phyloP scores from a whole-genome alignment of 2,888 invertebrate species.

The Morinoia aosen region DNA sequence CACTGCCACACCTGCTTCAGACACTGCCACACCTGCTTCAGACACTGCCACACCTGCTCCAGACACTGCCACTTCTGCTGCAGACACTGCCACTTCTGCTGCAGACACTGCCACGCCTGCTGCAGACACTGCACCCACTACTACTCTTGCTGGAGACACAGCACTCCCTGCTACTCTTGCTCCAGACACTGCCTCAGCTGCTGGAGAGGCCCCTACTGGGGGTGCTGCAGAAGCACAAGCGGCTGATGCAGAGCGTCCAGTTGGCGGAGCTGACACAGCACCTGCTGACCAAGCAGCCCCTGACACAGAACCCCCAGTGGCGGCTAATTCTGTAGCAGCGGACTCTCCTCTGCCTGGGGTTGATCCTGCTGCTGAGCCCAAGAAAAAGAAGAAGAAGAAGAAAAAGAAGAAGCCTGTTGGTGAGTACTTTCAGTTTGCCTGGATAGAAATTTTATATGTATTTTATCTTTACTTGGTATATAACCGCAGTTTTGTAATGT shows the following conservation, averaged over 20 bases:
- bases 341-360: background rate
- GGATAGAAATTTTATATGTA: background rate
- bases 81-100: background rate
- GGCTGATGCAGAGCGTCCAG: background rate
- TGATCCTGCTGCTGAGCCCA: background rate
- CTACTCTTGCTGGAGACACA: background rate
- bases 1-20: background rate
- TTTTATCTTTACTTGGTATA: background rate
- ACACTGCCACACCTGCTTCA: background rate
- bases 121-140: background rate
- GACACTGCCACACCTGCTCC: background rate
- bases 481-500: background rate
- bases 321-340: background rate
- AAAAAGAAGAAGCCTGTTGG: constrained; percentile 32
- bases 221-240: background rate
- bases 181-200: background rate
- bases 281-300: background rate
- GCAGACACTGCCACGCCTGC: too few species aligned
- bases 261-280: background rate
- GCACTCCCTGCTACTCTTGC: background rate
- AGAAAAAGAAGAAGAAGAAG: constrained; percentile 52
- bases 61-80: background rate
- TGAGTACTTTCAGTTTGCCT: background rate
- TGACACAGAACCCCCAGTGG: background rate
- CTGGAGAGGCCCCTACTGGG: background rate